Evolutionary conservation across 64 coral and sea anemone genomes (phyloP), one percentile per base, ranked within the genome.

Genomic region (Cladopsammia gracilis): DNA sequence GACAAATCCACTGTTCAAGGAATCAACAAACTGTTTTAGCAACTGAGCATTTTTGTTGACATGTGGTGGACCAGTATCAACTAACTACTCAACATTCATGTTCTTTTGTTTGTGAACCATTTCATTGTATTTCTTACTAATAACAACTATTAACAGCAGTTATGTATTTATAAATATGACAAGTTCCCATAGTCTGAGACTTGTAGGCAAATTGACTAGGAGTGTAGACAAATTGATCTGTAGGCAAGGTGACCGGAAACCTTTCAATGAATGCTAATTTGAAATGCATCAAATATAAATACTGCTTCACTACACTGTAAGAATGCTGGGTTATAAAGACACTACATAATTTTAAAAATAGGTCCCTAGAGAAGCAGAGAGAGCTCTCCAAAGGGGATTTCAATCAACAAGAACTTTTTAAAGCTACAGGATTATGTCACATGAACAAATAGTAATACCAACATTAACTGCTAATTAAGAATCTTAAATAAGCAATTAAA

Each of bases 61-160:
- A 75, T 49, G n/a, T n/a, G n/a, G 72, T 75, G 72, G 45, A 75
- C 72, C 72, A 75, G 72, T 75, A 75, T 75, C 46, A 49, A 4
- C 20, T 44, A 16, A 42, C 48, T 44, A 49, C 20, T 51, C 44
- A 75, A 20, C 18, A n/a, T 43, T 20, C 20, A 44, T 75, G 11
- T 62, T 75, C 16, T 50, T 16, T 75, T 75, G 45, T 75, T 49
- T 75, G 7, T 14, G 10, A 13, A 42, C 70, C 12, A 14, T 6
- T 73, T 44, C 13, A 70, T 25, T 70, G 66, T 70, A 73, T 26
- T 43, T 44, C 12, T 46, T 73, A 14, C 5, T 7, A 68, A 18
- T 7, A 68, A 24, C 6, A 54, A 54, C 52, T 51, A 16, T 75
- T 48, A 49, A 19, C 43, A 75, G 44, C 5, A 49, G 44, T 75